phyloP scores from a whole-genome alignment of 2,797 vertebrate genomes.

The Sphenodon punctatus region DNA sequence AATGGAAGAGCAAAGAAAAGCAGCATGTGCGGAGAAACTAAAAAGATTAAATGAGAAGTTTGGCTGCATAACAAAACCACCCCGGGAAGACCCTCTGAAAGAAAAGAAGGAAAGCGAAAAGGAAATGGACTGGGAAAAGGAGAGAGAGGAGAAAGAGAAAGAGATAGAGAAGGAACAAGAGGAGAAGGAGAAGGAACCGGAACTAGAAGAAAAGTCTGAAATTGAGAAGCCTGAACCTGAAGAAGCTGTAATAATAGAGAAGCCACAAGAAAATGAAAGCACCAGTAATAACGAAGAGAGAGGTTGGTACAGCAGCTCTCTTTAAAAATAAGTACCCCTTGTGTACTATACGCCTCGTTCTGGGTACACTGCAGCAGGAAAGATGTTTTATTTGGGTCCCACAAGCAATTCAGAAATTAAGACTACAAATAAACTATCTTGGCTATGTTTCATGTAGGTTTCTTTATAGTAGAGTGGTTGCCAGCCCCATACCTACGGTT shows the following conservation, averaged over 20 bases:
- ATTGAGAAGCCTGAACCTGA: conserved; percentile 59
- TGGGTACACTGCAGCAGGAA: too few species aligned
- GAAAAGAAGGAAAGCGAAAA: conserved; percentile 61
- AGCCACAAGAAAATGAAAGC: conserved; percentile 72
- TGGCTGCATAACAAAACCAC: conserved; percentile 73
- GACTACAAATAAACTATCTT: too few species aligned
- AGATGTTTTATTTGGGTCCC: too few species aligned
- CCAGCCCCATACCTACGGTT: too few species aligned
- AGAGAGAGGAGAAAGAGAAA: conserved; percentile 18
- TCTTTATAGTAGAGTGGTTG: too few species aligned
- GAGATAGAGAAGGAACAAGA: conserved; percentile 59
- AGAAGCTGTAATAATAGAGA: conserved; percentile 40
- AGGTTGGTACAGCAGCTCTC: conserved; percentile 61
- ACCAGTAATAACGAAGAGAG: conserved; percentile 68
- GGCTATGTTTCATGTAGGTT: too few species aligned
- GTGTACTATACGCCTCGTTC: too few species aligned
- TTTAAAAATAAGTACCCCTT: too few species aligned
- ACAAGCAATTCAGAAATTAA: too few species aligned
- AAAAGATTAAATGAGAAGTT: conserved; percentile 96
- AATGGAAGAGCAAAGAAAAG: conserved; percentile 96
- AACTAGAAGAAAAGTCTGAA: conserved; percentile 56
- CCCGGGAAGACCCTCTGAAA: conserved; percentile 73
- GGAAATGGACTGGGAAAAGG: conserved; percentile 38
- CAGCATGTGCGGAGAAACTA: conserved; percentile 96
- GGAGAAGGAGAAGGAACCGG: conserved; percentile 62